Conservation (phyloP, 1,140 invertebrate genomes). For the Brachionus koreanus region DNA sequence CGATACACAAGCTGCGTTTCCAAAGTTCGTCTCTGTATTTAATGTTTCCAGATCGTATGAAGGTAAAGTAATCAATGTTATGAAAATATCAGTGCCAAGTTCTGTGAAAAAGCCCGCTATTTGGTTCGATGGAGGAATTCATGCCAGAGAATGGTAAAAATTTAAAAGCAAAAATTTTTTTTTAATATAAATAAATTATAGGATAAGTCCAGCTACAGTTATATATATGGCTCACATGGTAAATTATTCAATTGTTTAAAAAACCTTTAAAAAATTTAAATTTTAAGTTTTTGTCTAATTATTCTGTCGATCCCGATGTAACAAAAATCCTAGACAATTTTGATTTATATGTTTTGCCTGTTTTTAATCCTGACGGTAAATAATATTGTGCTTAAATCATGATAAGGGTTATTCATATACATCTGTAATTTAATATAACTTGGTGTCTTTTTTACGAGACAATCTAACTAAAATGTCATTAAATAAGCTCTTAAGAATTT, state of each 20-base stretch:
- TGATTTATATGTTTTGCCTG: constrained; percentile 58
- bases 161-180: background rate
- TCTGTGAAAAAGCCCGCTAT: constrained; percentile 19
- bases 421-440: background rate
- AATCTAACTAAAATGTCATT: too few relatives aligned
- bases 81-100: constrained; percentile 22
- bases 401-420: background rate
- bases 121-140: constrained; percentile 36
- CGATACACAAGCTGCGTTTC: background rate
- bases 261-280: background rate
- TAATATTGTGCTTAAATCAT: too few relatives aligned
- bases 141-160: constrained; percentile 33
- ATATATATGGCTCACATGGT: constrained; percentile 21
- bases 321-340: constrained; percentile 52
- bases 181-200: background rate
- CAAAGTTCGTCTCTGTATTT: constrained; percentile 4
- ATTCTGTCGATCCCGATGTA: constrained; percentile 43
- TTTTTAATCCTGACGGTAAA: constrained; percentile 58
- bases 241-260: background rate
- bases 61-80: background rate
- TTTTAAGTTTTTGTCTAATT: constrained; percentile 7
- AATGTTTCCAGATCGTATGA: constrained; percentile 25
- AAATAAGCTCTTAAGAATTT: too few relatives aligned
- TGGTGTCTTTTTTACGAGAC: background rate
- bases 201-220: constrained; percentile 36